Base-by-base conservation (phyloP, 2,113 vertebrate species). In the Bagarius yarrelli region DNA sequence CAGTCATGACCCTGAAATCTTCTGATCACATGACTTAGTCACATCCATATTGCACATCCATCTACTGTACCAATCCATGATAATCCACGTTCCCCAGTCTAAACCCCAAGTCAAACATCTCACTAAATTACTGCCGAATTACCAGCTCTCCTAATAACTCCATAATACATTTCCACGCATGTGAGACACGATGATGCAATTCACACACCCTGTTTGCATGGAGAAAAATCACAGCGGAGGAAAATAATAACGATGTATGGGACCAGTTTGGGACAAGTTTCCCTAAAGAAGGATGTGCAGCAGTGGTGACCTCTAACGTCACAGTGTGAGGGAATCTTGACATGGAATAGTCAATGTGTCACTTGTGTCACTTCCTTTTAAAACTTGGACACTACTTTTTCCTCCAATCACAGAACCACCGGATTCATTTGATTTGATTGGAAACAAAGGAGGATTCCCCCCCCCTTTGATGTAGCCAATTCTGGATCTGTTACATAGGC, bases 1-100 rank as follows among this genome's bases (percentile, higher is more conserved):
- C 16, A 16, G 69, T 5, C 57, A 73, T 70, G 86, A 86, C 87
- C 79, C 81, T 85, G 81, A 87, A 81, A 86, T 74, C 32, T 61
- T 18, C 14, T 50, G 30, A 72, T 73, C 56, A 23, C 18, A 67
- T 15, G 15, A 53, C 34, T 21, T 36, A 52, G 25, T 71, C 69
- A 70, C 40, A 70, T 50, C 40, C 18, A 55, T 30, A 25, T 57
- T 61, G 59, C 36, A 72, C 40, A 78, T 78, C 76, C 69, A 67
- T 47, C 40, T 44, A 11, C 9, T 47, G 44, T 47, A 47, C 44
- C 44, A 47, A 8, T 47, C 44, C 44, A 47, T 5, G 44, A 47
- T 8, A 8, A 19, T 66, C 63, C 9, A 4, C 30, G 5, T 67
- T 67, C 40, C 13, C 27, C 2, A 32, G 50, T 47, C 67, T 30